Base-by-base conservation (phyloP, 2,797 vertebrate species). In the Rousettus madagascariensis region DNA sequence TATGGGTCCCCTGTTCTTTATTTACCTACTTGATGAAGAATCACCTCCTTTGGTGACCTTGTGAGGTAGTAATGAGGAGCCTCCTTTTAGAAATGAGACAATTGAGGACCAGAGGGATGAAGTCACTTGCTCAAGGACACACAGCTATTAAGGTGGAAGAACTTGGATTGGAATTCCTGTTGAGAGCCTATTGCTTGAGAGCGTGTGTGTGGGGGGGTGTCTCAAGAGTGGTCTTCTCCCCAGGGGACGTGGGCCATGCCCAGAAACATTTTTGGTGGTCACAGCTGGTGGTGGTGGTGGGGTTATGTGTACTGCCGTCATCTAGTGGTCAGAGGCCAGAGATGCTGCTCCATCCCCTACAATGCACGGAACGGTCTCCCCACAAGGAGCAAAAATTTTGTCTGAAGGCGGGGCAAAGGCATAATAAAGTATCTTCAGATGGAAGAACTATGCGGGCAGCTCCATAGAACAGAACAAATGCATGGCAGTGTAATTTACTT, bases 191-290 rank as follows among this genome's bases (percentile, higher is more conserved):
- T 43, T 15, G 6, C 12, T 63, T 55, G 69, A 38, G 16, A 16
- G 33, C 33, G 33, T 33, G 33, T 2, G 2, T n/a, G n/a, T n/a
- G 4, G 24, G n/a, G 0, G 4, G n/a, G 24, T 16, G 2, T 11
- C 15, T 79, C 5, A 33, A 33, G 33, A 33, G 15, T 36, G 16
- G 19, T 24, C 28, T 30, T 36, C 2, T 11, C 4, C 11, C 3
- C 43, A 68, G 28, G 19, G 10, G n/a, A 11, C 8, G 16, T 20
- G 49, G 19, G 36, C 24, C 30, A 36, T 8, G 2, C 61, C 79
- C 8, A 26, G 41, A 82, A 26, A 38, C 1, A 5, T 15, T 46
- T 88, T 68, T 53, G 28, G 41, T 22, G 3, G 19, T 53, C 38
- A 33, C 16, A 59, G 15, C 15, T 28, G 66, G 57, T 30, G 74